A percentile compares a stretch with the other conserved stretches of the same genome.
Conservation (phyloP, 2,888 invertebrate genomes). For the Pachliopta kotzebuea region DNA sequence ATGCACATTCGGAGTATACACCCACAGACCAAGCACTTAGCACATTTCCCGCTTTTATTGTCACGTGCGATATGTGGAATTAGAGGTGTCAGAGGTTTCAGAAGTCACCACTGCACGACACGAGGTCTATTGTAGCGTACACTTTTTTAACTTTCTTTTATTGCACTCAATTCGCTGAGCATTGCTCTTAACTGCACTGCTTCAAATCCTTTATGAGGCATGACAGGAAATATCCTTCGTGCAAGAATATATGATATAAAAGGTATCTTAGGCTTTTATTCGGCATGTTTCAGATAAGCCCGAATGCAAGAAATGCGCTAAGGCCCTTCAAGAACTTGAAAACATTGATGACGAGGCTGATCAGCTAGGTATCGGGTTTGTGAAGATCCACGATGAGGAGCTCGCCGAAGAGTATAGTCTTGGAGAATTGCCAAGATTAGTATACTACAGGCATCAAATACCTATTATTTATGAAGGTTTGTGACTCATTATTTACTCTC, state of each 20-base stretch:
- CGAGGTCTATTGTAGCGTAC: slow-evolving; percentile 49
- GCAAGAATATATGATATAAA: neutral
- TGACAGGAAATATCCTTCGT: slow-evolving; percentile 36
- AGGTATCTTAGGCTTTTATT: slow-evolving; percentile 22
- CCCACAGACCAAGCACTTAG: slow-evolving; percentile 27
- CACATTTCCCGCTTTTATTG: slow-evolving; percentile 29
- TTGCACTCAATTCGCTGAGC: slow-evolving; percentile 52
- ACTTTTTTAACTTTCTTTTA: slow-evolving; percentile 53
- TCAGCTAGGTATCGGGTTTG: slow-evolving; percentile 95
- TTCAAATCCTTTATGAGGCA: slow-evolving; percentile 60
- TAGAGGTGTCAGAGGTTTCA: slow-evolving; percentile 20
- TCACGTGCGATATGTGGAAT: slow-evolving; percentile 19
- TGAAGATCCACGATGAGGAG: slow-evolving; percentile 95
- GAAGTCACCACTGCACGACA: slow-evolving; percentile 41
- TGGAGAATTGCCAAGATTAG: slow-evolving; percentile 91
- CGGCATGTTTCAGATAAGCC: slow-evolving; percentile 87
- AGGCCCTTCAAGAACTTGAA: slow-evolving; percentile 93
- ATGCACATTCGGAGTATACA: slow-evolving; percentile 21
- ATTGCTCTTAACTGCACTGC: slow-evolving; percentile 72
- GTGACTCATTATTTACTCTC: slow-evolving; percentile 59
- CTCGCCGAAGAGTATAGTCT: slow-evolving; percentile 96
- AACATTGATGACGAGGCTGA: slow-evolving; percentile 97
- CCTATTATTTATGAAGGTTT: slow-evolving; percentile 96
- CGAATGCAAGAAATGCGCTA: slow-evolving; percentile 95
- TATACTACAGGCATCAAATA: slow-evolving; percentile 96